A percentile compares a stretch with the other conserved stretches of the same genome.
Evolutionary conservation across 2,797 vertebrate genomes (phyloP).

Genomic region (Xenopus petersii): DNA sequence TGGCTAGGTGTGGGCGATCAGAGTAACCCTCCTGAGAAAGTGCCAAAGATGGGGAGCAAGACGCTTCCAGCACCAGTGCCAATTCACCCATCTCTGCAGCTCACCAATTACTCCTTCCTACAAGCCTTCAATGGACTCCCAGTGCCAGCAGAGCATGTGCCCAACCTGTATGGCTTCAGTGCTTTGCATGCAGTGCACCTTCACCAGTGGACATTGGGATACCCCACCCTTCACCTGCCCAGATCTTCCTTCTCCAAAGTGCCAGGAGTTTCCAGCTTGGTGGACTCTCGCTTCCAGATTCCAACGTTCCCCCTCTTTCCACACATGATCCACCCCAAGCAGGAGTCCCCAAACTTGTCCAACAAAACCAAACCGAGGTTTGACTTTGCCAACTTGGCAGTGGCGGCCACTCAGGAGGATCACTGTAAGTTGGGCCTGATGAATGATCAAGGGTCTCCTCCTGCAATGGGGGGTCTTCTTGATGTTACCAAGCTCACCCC

Average conservation of each 20-base stretch:
- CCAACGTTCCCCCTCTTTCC: constrained; percentile 87
- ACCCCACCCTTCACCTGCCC: constrained; percentile 83
- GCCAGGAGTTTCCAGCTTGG: constrained; percentile 69
- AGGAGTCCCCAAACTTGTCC: constrained; percentile 60
- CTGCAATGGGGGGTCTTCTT: constrained; percentile 79
- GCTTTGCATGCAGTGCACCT: constrained; percentile 91
- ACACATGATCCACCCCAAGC: constrained; percentile 85
- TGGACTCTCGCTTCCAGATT: constrained; percentile 79
- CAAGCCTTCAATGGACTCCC: constrained; percentile 91
- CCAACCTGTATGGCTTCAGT: constrained; percentile 90
- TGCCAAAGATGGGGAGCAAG: constrained; percentile 86
- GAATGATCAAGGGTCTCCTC: constrained; percentile 77
- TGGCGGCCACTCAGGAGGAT: constrained; percentile 93
- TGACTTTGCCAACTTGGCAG: constrained; percentile 94
- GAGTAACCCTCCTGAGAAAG: not conserved
- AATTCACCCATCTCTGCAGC: constrained; percentile 89
- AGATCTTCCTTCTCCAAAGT: constrained; percentile 90
- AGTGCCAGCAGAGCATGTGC: constrained; percentile 84
- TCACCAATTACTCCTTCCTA: constrained; percentile 91
- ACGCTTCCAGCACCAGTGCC: constrained; percentile 91
- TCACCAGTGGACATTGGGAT: constrained; percentile 95
- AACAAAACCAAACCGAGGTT: constrained; percentile 91
- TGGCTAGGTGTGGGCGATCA: not conserved
- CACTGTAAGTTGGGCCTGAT: constrained; percentile 76
- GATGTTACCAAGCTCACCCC: constrained; percentile 87